Evolutionary conservation across 2,113 vertebrate species (phyloP).

Genomic region (Oncorhynchus tshawytscha): DNA sequence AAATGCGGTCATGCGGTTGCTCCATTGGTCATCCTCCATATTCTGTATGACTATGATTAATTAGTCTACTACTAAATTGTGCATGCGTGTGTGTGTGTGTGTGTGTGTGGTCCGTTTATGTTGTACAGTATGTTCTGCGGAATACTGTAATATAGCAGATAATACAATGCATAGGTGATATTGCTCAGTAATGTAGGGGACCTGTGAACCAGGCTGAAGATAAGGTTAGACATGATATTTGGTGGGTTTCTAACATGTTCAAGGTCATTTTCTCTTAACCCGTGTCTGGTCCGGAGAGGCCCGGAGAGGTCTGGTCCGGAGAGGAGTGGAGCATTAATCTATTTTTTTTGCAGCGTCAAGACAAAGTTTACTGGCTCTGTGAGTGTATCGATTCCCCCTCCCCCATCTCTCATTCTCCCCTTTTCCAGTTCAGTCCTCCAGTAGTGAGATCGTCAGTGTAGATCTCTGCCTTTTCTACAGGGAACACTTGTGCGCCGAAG

Average conservation of each 20-base stretch:
- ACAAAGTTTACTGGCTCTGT: neutral
- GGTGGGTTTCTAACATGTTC: neutral
- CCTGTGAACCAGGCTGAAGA: neutral
- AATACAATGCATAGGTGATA: no score
- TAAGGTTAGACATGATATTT: neutral
- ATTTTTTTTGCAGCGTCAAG: slow-evolving; percentile 9
- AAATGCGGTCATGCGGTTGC: slow-evolving; percentile 11
- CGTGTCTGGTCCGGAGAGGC: neutral
- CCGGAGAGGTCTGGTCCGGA: slow-evolving; percentile 2
- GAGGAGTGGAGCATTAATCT: slow-evolving; percentile 3
- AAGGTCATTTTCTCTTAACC: slow-evolving; percentile 6
- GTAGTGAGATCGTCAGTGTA: neutral
- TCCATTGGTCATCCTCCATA: neutral
- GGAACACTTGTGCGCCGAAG: no score
- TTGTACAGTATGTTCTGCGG: neutral
- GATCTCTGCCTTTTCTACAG: no score
- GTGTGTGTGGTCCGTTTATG: neutral
- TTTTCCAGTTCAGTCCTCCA: neutral
- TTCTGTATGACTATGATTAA: slow-evolving; percentile 17
- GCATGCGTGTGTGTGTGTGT: neutral
- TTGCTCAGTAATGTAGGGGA: no score
- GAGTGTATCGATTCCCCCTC: neutral
- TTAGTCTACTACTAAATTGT: neutral
- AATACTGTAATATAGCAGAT: no score
- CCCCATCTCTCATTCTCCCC: slow-evolving; percentile 4